phyloP scores from a whole-genome alignment of 2,888 invertebrate species.

The Dastarcus helophoroides region DNA sequence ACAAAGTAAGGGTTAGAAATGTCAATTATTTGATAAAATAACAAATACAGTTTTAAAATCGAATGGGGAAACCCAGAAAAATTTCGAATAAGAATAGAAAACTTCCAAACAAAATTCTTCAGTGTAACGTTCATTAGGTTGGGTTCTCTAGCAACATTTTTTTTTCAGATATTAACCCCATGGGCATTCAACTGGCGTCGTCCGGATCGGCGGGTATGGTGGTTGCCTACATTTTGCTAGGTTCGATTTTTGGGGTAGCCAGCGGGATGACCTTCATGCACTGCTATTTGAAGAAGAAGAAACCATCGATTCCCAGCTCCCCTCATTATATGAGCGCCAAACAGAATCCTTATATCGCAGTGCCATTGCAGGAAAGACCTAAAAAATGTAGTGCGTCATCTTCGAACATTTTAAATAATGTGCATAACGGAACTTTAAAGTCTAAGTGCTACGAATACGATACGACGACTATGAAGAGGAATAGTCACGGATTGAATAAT shows the following conservation, averaged over 20 bases:
- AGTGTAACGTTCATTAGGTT: too few species aligned
- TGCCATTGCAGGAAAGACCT: constrained; percentile 65
- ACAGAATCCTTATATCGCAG: constrained; percentile 74
- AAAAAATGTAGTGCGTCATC: constrained; percentile 33
- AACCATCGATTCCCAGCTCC: constrained; percentile 56
- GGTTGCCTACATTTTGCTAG: constrained; percentile 20
- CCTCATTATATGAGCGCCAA: constrained; percentile 73
- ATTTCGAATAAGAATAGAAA: too few species aligned
- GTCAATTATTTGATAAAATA: too few species aligned
- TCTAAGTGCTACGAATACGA: constrained; percentile 69
- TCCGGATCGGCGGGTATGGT: constrained; percentile 20
- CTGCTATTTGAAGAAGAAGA: constrained; percentile 32
- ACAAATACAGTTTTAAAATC: too few species aligned
- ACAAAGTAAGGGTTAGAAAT: too few species aligned
- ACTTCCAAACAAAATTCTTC: too few species aligned
- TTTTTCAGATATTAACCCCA: too few species aligned
- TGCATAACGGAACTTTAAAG: constrained; percentile 27
- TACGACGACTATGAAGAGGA: constrained; percentile 40
- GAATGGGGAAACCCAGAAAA: too few species aligned
- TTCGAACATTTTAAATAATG: constrained; percentile 30
- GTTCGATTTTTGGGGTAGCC: constrained; percentile 24
- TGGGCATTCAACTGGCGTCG: too few species aligned
- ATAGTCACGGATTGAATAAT: constrained; percentile 58
- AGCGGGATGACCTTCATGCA: constrained; percentile 24
- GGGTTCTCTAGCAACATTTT: too few species aligned